These are phyloP conservation scores for Liasis olivaceus DNA, from an alignment of 2,797 vertebrate genomes.

Conservation along the genomic window DNA sequence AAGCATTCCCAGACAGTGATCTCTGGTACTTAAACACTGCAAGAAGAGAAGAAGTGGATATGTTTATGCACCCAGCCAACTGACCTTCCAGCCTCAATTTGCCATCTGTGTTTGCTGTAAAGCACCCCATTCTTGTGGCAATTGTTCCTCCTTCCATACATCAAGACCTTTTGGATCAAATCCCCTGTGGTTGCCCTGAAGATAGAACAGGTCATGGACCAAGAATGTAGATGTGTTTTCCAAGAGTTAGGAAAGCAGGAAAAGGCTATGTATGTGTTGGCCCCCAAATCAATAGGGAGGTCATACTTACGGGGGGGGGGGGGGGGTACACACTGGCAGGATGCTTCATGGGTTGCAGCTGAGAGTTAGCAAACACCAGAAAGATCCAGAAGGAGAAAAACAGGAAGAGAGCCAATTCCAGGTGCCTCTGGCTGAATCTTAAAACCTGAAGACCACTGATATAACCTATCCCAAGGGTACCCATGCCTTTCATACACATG, in stretches of 20 bases:
- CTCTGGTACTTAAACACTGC: not conserved
- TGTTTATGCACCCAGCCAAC: not conserved
- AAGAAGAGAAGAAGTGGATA: not conserved
- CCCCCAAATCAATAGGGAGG: not conserved
- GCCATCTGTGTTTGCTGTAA: not conserved
- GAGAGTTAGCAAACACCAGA: not conserved
- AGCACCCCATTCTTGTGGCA: not conserved
- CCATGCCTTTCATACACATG: not conserved
- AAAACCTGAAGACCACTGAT: not conserved
- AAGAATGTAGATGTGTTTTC: not conserved
- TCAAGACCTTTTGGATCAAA: not conserved
- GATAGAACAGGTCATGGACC: not conserved
- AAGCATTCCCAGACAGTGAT: slow-evolving; percentile 28
- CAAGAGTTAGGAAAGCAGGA: not conserved
- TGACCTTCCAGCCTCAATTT: not conserved
- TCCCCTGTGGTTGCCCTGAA: not conserved
- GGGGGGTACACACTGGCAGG: not conserved
- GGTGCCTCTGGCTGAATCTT: not conserved
- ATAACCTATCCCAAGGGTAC: not conserved
- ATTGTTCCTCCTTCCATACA: not conserved
- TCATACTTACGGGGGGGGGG: not conserved
- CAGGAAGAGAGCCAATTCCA: not conserved
- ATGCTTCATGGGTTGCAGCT: not conserved
- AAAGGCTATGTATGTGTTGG: not conserved
- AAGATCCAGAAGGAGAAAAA: not conserved